Conservation (phyloP, 35 echinoderm and acorn worm species). For the Lytechinus variegatus region DNA sequence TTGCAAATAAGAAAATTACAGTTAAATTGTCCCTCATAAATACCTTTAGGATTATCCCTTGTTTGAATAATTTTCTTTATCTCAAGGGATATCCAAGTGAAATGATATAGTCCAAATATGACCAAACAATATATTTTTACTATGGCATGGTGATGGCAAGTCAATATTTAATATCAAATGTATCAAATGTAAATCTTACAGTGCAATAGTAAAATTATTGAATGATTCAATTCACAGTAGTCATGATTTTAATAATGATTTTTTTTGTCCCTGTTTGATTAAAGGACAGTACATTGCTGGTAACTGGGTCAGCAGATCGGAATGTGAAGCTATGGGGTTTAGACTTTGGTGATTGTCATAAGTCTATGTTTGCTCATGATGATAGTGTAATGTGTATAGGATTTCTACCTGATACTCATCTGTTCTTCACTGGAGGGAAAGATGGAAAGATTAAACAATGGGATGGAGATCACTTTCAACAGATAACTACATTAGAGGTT, state of each 20-base stretch:
- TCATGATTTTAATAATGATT: not conserved
- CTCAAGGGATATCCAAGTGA: no score
- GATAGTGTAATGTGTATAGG: conserved; percentile 96
- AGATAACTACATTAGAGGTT: conserved; percentile 88
- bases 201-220: no score
- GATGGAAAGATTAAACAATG: conserved; percentile 97
- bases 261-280: not conserved
- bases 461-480: conserved; percentile 94
- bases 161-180: no score
- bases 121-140: no score
- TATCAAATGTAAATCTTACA: no score
- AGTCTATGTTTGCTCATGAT: conserved; percentile 96
- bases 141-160: no score
- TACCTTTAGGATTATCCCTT: no score
- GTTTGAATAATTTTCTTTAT: no score
- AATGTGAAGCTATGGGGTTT: conserved; percentile 96
- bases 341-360: conserved; percentile 95
- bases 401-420: conserved; percentile 89
- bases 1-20: no score
- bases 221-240: no score
- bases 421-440: conserved; percentile 94
- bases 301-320: conserved; percentile 89
- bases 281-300: conserved; percentile 89
- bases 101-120: no score
- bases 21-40: no score